Base-by-base conservation (phyloP, 1,140 invertebrate genomes). In the Wasmannia auropunctata region DNA sequence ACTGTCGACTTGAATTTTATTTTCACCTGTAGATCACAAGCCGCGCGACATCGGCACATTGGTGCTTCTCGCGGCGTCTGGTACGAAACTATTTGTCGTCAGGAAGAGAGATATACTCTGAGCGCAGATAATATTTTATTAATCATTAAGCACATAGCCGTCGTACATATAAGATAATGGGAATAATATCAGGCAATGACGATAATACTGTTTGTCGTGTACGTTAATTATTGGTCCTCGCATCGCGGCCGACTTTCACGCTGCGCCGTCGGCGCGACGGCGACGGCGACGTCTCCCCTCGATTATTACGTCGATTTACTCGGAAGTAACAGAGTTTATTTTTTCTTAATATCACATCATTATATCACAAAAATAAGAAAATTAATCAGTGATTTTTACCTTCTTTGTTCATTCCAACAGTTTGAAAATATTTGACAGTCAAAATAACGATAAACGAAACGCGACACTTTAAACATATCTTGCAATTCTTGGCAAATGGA, bases 61-160 rank as follows among this genome's bases (percentile, higher is more conserved):
- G 86, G 67, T 65, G 79, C 28, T 83, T 80, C 69, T 87, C 76
- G 69, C 91, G 62, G 76, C 86, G 91, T 92, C 92, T 91, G 87
- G 86, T 76, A 85, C 69, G 86, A 93, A 93, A 93, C 91, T 93
- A 93, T 93, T 89, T 90, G 90, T 91, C 88, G 92, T 79, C 90
- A 89, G 83, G 90, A 87, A 85, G 85, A 90, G 87, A 93, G 91
- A 92, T 77, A 90, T 86, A 72, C 84, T 79, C 83, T 56, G 79
- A 83, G 87, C 89, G 84, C 87, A 92, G 91, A 93, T 92, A 91
- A 92, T 92, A 92, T 93, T 92, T 93, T 93, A 93, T 93, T 93
- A 93, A 93, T 93, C 93, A 93, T 93, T 93, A 90, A 93, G 91
- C 93, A 93, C 92, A 93, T 93, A 93, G 88, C 90, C 85, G 89